Evolutionary conservation across 64 coral and sea anemone species (phyloP), one percentile per base, ranked within the genome.

Genomic region (Trachythela sp.): DNA sequence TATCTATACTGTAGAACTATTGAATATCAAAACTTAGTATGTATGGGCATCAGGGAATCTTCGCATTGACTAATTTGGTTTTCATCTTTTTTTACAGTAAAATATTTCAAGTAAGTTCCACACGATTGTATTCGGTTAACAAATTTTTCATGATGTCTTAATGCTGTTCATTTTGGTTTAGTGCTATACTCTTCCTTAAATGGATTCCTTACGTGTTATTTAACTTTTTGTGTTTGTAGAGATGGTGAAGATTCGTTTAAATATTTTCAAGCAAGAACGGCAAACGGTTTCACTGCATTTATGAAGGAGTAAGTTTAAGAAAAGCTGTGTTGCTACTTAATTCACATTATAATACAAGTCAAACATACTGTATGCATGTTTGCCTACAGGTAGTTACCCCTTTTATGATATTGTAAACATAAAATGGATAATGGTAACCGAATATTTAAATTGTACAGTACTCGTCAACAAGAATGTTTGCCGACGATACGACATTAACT

Each of bases 21-120:
- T n/a, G n/a, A n/a, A n/a, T n/a, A n/a, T n/a, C n/a, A n/a, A n/a
- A n/a, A 13, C 8, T 24, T 0, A 0, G 36, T n/a, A 32, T 60
- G 36, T 3, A 54, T 8, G 13, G 8, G 30, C 31, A 15, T 80
- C 35, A 13, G 13, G 14, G 4, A 80, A 37, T 20, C 24, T 92
- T 88, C n/a, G 6, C 59, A 84, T 77, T 48, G 11, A 84, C 59
- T 40, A 10, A 35, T 50, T 39, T 26, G 52, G 2, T 22, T 54
- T 33, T 90, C 50, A 34, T 90, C 35, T 71, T 15, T 39, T 76
- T 33, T 48, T 85, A 86, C 80, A 97, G 95, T 94, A 22, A 92
- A 92, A 39, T 97, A 97, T 89, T 97, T 90, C 88, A 97, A 97
- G 95, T 97, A 92, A 94, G 95, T 97, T 88, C 13, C 36, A 27